Evolutionary conservation across 2,888 invertebrate species (phyloP), one percentile per base, ranked within the genome.

Genomic region (Petrolisthes cinctipes): DNA sequence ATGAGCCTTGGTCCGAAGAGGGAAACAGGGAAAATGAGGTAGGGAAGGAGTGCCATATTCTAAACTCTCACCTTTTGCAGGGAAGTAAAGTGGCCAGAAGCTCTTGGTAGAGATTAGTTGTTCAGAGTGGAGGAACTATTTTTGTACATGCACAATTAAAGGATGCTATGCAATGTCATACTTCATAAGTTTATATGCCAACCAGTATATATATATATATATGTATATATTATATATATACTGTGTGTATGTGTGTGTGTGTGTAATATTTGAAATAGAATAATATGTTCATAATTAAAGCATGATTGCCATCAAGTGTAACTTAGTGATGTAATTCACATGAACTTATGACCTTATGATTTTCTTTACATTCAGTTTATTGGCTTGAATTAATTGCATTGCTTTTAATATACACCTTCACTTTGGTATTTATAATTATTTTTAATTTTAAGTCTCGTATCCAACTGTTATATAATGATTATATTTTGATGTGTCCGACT

Each of bases 71-170:
- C 57, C 54, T 20, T 54, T 54, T 23, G 73, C 73, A 7, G 71
- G 23, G 5, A 37, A 75, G 14, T n/a, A 83, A 83, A 75, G 71
- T 83, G 37, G 56, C 73, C 53, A 75, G 57, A 23, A 84, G 51
- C 9, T 84, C 61, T 61, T 53, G 56, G 20, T 84, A 84, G 14
- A 51, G 6, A 20, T 71, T 17, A n/a, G 17, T 75, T 61, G 71
- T 56, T 17, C 37, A 75, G 51, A 75, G n/a, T 53, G 20, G 56
- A 37, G n/a, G 11, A 66, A 17, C 14, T 82, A 82, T 82, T 61
- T 75, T 61, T 83, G 68, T 83, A 75, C 71, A 75, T 83, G 17
- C 51, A 68, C 51, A 78, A 37, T 37, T 78, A 78, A 56, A 80
- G 17, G 17, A 17, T 51, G 23, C 23, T 80, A 80, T 80, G 53